A percentile compares a stretch with the other conserved stretches of the same genome.
Evolutionary conservation across 2,888 invertebrate species (phyloP).

Genomic region (Stenodema calcarata): DNA sequence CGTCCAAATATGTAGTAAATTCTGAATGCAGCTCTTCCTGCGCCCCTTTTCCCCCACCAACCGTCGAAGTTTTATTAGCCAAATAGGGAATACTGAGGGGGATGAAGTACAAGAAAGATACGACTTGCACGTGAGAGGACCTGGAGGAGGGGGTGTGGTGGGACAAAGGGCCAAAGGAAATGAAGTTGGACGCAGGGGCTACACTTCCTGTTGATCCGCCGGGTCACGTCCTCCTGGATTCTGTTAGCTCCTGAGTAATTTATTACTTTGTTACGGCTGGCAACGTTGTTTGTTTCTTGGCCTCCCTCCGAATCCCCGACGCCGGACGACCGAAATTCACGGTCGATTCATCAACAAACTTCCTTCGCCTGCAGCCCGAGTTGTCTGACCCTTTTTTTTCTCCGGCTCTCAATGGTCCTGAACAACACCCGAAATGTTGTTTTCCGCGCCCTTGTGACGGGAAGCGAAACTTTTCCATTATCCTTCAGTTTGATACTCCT

Average conservation of each 20-base stretch:
- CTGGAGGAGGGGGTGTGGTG: neutral
- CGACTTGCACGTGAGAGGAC: neutral
- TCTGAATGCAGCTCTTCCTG: neutral
- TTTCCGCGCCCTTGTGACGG: neutral
- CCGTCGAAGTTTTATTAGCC: neutral
- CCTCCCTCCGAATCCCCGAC: neutral
- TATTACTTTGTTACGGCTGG: constrained; percentile 38
- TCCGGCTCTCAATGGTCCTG: neutral
- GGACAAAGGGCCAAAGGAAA: constrained; percentile 23
- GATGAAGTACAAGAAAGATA: neutral
- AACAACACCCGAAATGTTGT: neutral
- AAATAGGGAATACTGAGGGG: neutral
- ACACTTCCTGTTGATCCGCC: constrained; percentile 45
- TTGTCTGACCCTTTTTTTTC: neutral
- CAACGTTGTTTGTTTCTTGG: constrained; percentile 42
- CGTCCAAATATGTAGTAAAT: neutral
- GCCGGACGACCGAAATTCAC: constrained; percentile 10
- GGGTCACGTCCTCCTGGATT: constrained; percentile 47
- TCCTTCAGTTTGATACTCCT: neutral
- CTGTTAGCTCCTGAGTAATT: constrained; percentile 48
- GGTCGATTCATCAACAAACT: constrained; percentile 33
- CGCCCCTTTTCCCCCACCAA: too few relatives aligned
- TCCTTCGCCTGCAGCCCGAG: neutral
- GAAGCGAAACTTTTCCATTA: neutral
- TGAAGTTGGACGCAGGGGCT: constrained; percentile 36